Evolutionary conservation across 2,113 vertebrate genomes (phyloP), one percentile per base, ranked within the genome.

Genomic region (Myotis brandtii): DNA sequence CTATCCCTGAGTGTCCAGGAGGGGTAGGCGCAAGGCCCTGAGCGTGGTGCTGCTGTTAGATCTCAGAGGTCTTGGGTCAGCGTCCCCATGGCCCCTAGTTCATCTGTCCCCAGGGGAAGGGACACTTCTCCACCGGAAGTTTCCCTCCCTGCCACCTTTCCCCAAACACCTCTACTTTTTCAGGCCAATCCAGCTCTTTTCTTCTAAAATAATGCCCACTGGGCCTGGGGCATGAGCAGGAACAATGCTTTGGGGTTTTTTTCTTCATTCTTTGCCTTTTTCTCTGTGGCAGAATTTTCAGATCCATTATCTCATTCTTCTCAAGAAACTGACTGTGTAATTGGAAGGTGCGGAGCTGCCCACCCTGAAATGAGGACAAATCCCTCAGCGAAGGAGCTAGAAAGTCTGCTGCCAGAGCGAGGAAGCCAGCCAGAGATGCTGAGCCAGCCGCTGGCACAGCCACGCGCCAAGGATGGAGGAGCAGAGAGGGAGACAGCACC

Each of bases 231-330:
- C 13, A 10, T n/a, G 27, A 46, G 10, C 14, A 23, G 2, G 16
- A 2, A 67, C 11, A 64, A 43, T 56, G 8, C 54, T 76, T 66
- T 64, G 10, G 18, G 20, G 27, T 23, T 32, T 52, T 30, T 34
- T 62, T 17, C 6, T 89, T 69, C 27, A 5, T 59, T 32, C 27
- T 81, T 92, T 23, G 50, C 23, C 62, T 17, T 62, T 17, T 59
- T 43, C 16, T 37, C 16, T 23, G 14, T 23, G 37, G 64, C 34
- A 86, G 32, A 3, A n/a, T 10, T 69, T 85, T 89, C 50, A 75
- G 10, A 52, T 88, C n/a, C 40, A 79, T 70, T 75, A 79, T 66
- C 79, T 89, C 59, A 86, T 75, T 79, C 72, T 84, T 82, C 69
- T 83, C 79, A 52, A 94, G 64, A 90, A 90, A 88, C 80, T 18